Conservation (phyloP, 1,140 invertebrate species). For the Trichonephila clavata region DNA sequence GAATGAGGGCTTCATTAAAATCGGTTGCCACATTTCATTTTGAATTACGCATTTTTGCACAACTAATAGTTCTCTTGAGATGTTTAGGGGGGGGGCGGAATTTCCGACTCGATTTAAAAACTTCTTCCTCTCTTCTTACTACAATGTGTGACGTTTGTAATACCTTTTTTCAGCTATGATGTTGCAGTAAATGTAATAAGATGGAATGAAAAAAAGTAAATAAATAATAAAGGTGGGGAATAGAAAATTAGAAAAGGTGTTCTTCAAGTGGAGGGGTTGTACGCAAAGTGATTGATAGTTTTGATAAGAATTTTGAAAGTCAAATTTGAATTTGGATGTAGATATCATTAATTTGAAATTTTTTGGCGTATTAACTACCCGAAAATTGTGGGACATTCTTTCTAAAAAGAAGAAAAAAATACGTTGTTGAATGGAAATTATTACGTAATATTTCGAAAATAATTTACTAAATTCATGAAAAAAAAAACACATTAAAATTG, state of each 20-base stretch:
- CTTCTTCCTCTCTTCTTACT: background rate
- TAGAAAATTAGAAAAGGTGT: background rate
- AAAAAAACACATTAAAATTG: too few relatives aligned
- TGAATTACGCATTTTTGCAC: slow-evolving; percentile 58
- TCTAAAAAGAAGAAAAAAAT: too few relatives aligned
- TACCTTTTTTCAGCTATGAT: background rate
- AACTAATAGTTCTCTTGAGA: slow-evolving; percentile 56
- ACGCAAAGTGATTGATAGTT: background rate
- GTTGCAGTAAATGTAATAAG: background rate
- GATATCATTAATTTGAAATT: too few relatives aligned
- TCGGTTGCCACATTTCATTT: slow-evolving; percentile 73
- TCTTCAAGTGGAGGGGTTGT: background rate
- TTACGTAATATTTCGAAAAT: too few relatives aligned
- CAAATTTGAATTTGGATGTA: too few relatives aligned
- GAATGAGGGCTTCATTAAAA: slow-evolving; percentile 72
- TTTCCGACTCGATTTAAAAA: slow-evolving; percentile 53
- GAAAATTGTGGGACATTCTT: too few relatives aligned
- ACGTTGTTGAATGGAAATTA: too few relatives aligned
- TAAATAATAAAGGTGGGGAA: background rate
- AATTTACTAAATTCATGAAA: too few relatives aligned
- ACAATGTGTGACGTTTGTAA: slow-evolving; percentile 26
- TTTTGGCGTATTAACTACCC: too few relatives aligned
- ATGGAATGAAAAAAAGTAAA: background rate
- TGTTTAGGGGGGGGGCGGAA: background rate
- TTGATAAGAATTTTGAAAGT: background rate